A percentile compares a stretch with the other conserved stretches of the same genome.
These are phyloP conservation scores for Holacanthella duospinosa DNA, from an alignment of 2,888 invertebrate species.

Conservation along the genomic window DNA sequence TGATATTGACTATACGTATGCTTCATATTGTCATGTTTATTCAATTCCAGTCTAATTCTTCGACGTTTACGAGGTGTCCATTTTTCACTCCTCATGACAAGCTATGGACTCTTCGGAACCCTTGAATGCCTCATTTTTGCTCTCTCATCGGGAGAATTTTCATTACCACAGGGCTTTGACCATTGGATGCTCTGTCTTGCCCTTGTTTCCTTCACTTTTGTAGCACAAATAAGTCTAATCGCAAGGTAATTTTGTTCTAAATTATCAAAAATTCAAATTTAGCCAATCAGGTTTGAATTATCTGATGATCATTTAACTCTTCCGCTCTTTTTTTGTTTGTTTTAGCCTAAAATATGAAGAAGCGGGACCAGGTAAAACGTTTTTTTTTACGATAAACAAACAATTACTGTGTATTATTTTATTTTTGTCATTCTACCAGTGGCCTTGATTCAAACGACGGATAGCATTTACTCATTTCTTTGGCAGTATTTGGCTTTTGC, in stretches of 20 bases:
- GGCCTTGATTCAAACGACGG: slow-evolving; percentile 22
- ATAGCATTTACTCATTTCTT: slow-evolving; percentile 25
- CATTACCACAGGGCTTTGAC: slow-evolving; percentile 15
- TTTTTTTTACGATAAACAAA: background rate
- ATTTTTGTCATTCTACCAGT: slow-evolving; percentile 12
- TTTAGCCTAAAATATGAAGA: slow-evolving; percentile 22
- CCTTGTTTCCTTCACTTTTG: slow-evolving; percentile 21
- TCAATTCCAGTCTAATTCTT: slow-evolving; percentile 12
- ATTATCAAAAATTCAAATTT: no score
- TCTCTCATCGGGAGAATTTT: slow-evolving; percentile 12
- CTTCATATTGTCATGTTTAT: no score
- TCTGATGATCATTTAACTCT: no score
- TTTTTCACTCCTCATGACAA: slow-evolving; percentile 23
- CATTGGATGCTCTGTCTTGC: slow-evolving; percentile 16
- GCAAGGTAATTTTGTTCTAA: slow-evolving; percentile 10
- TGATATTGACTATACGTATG: no score
- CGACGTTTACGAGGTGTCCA: slow-evolving; percentile 23
- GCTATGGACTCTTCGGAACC: slow-evolving; percentile 23
- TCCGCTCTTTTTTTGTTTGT: slow-evolving; percentile 1
- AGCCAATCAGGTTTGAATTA: no score
- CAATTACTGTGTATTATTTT: background rate
- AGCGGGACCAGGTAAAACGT: slow-evolving; percentile 13
- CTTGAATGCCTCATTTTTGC: slow-evolving; percentile 24
- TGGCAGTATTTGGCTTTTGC: slow-evolving; percentile 29
- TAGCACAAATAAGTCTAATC: slow-evolving; percentile 26